phyloP scores from a whole-genome alignment of 2,888 invertebrate genomes.

The Cryptocheilus praepositus region DNA sequence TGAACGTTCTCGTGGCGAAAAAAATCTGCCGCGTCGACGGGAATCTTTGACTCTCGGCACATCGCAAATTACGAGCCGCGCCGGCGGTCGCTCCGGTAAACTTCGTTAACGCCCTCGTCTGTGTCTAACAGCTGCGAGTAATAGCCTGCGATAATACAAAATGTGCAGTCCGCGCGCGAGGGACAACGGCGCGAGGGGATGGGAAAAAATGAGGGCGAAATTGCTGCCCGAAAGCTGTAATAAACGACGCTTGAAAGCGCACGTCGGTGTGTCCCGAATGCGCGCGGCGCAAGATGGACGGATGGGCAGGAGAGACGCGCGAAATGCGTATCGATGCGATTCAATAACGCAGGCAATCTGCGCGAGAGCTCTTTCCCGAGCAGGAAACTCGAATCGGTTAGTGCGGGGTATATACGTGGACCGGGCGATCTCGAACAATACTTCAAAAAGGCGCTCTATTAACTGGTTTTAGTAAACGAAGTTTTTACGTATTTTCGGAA shows the following conservation, averaged over 20 bases:
- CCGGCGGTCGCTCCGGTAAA: too few species aligned
- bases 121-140: constrained; percentile 31
- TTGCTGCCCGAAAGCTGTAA: constrained; percentile 24
- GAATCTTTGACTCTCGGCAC: background rate
- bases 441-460: too few species aligned
- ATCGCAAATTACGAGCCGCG: background rate
- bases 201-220: constrained; percentile 23
- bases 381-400: too few species aligned
- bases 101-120: constrained; percentile 25
- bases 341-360: background rate
- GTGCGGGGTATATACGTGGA: too few species aligned
- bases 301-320: background rate
- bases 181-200: background rate
- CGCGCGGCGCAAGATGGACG: background rate
- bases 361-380: too few species aligned
- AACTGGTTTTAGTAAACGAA: too few species aligned
- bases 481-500: too few species aligned
- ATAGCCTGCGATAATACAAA: constrained; percentile 22
- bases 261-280: background rate
- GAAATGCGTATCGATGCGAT: background rate
- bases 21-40: background rate
- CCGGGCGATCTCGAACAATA: too few species aligned
- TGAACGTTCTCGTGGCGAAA: background rate
- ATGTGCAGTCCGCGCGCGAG: constrained; percentile 4
- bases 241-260: constrained; percentile 18